Conservation (phyloP, 2,797 vertebrate genomes). For the Hemibagrus guttatus region DNA sequence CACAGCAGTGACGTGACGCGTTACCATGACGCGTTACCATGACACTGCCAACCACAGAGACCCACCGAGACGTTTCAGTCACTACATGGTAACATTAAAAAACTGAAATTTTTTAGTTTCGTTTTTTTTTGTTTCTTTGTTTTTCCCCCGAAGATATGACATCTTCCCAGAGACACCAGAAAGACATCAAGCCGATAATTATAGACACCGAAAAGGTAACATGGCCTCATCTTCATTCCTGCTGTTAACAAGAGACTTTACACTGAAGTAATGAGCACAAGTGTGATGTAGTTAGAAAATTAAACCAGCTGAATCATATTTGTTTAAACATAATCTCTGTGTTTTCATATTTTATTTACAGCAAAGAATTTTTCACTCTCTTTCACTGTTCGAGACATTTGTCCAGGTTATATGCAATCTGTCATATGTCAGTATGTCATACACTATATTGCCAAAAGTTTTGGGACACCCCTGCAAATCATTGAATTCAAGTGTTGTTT, state of each 20-base stretch:
- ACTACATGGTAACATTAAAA: neutral
- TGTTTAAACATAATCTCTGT: neutral
- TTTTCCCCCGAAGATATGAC: slow-evolving; percentile 48
- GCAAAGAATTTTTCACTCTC: neutral
- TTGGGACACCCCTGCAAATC: no score
- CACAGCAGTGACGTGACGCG: neutral
- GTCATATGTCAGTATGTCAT: no score
- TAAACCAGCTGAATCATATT: neutral
- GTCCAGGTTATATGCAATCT: neutral
- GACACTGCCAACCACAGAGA: neutral
- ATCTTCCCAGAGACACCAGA: slow-evolving; percentile 55
- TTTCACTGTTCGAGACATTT: neutral
- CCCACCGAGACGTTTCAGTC: no score
- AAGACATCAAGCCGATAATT: slow-evolving; percentile 50
- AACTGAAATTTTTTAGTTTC: no score
- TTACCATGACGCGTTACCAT: slow-evolving; percentile 9
- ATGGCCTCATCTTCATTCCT: neutral
- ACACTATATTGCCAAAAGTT: no score
- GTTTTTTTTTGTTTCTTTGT: neutral
- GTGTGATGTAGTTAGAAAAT: neutral
- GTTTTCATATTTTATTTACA: neutral
- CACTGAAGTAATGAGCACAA: neutral
- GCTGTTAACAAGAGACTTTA: neutral
- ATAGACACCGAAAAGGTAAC: slow-evolving; percentile 62
- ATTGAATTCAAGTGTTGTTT: no score